These are phyloP conservation scores for Dromiciops gliroides DNA, from an alignment of 2,113 vertebrate species.

Conservation along the genomic window DNA sequence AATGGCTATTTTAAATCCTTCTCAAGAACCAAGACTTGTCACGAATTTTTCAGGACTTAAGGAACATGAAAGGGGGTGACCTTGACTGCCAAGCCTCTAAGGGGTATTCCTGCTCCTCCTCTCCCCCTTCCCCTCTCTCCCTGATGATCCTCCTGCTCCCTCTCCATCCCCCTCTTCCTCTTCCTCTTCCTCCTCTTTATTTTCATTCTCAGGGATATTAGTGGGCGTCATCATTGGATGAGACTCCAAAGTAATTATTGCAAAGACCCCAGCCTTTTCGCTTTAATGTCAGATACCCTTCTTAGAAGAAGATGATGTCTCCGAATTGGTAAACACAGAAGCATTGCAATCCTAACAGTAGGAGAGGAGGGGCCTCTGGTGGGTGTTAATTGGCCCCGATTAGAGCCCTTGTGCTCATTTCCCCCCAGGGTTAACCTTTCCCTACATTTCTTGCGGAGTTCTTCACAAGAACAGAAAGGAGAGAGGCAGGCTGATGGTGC, in stretches of 20 bases:
- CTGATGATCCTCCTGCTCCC: not conserved
- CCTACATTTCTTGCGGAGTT: not conserved
- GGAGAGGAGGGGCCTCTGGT: not conserved
- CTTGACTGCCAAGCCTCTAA: conserved; percentile 50
- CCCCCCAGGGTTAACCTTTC: not conserved
- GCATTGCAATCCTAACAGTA: not conserved
- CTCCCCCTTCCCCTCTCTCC: no score
- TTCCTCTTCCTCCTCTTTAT: not conserved
- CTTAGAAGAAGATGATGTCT: conserved; percentile 35
- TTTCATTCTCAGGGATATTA: conserved; percentile 39
- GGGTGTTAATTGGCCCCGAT: not conserved
- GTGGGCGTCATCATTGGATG: conserved; percentile 8
- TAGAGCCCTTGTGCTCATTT: not conserved
- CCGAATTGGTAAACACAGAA: conserved; percentile 28
- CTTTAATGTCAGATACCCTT: conserved; percentile 4
- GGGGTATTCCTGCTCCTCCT: not conserved
- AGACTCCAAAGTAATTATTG: not conserved
- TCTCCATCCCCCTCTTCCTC: not conserved
- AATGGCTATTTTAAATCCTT: not conserved
- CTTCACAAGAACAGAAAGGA: conserved; percentile 18
- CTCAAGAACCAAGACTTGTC: conserved; percentile 34
- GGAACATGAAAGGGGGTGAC: conserved; percentile 5
- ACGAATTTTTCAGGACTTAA: conserved; percentile 31
- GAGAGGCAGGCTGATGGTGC: not conserved
- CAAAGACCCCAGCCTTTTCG: not conserved